These are phyloP conservation scores for Leistus spinibarbis DNA, from an alignment of 2,888 invertebrate species.

Conservation along the genomic window DNA sequence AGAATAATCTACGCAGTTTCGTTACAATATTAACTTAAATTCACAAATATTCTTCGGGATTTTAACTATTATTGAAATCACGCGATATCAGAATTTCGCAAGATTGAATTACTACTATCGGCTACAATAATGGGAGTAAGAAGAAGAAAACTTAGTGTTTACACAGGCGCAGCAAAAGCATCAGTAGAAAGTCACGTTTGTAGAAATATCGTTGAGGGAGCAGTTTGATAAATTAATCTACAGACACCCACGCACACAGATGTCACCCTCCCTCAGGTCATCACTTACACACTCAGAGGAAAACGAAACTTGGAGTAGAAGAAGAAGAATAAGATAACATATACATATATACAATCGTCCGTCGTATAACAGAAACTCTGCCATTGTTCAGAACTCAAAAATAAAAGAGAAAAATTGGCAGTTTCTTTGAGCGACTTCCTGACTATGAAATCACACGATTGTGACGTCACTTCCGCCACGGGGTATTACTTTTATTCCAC, in stretches of 20 bases:
- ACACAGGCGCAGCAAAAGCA: no score
- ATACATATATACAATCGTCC: background rate
- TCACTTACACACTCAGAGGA: background rate
- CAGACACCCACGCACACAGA: background rate
- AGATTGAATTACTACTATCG: no score
- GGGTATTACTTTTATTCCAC: background rate
- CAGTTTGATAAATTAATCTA: background rate
- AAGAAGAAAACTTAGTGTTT: no score
- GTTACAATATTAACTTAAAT: no score
- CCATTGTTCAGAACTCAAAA: background rate
- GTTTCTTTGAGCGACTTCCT: background rate
- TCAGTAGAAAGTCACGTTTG: background rate
- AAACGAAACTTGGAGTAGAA: background rate
- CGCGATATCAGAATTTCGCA: no score
- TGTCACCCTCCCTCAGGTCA: background rate
- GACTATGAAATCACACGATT: background rate
- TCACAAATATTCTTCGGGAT: no score
- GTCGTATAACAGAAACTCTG: background rate
- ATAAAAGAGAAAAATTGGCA: background rate
- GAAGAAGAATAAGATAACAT: background rate
- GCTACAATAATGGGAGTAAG: no score
- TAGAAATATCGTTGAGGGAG: background rate
- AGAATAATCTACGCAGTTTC: no score
- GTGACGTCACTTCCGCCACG: background rate
- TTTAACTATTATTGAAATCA: no score